Base-by-base conservation (phyloP, 2,888 invertebrate species). In the Ephialtes manifestator region DNA sequence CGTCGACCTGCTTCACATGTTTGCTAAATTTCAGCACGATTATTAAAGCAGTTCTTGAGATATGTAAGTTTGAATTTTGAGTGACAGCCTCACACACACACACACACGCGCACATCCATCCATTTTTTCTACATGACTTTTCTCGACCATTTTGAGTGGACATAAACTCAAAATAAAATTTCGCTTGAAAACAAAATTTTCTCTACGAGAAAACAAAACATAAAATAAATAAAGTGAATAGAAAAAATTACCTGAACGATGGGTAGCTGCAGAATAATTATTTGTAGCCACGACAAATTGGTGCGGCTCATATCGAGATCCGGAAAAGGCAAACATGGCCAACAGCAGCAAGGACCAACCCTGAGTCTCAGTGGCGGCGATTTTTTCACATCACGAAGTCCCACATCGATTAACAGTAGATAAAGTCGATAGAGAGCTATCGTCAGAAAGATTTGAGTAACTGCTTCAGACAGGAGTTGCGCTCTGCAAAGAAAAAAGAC, bases 311-410 rank as follows among this genome's bases (percentile, higher is more conserved):
- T 92, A 86, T 92, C 87, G 80, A 91, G 90, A 55, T 74, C 87
- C 31, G 94, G 93, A 86, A 93, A 92, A 83, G 97, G 97, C 81
- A 97, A 92, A 87, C 94, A 94, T 0, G 97, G 97, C 96, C 96
- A 97, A 90, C 97, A 97, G 92, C 97, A 97, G 91, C 97, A 97
- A 1, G 97, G 97, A 35, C 95, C 95, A 8, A 96, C 96, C 90
- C 95, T 94, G 15, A 96, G 95, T 92, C 95, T 95, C 89, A 97
- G 92, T 8, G 94, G 94, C 85, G 95, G 94, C 1, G 96, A 95
- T 89, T 95, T 91, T 83, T 90, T 95, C 1, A 96, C 95, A 84
- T 88, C 90, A 84, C 92, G 91, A 31, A 89, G 88, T 24, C 93
- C 93, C 70, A 93, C 84, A 5, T 96, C 96, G 43, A 97, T 94